Base-by-base conservation (phyloP, 2,113 vertebrate genomes). In the Campylomormyrus tamandua region DNA sequence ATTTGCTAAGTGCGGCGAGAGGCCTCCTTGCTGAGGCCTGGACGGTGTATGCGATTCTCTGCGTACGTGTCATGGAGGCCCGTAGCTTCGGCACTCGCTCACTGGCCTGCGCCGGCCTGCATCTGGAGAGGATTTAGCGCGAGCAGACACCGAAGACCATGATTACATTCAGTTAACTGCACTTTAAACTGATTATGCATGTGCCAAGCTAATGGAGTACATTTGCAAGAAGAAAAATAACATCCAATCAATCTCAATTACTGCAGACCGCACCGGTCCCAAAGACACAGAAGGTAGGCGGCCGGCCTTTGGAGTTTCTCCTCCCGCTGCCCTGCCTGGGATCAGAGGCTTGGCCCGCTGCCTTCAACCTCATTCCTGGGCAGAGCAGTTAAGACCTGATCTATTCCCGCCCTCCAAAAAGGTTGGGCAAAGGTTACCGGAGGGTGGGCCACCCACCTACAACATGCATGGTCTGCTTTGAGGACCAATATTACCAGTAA, bases 91-190 rank as follows among this genome's bases (percentile, higher is more conserved):
- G 42, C 96, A 96, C 95, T 94, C 95, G 93, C 94, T 91, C 83
- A 94, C 94, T 95, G 93, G 70, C 70, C 88, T 48, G 39, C 50
- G 11, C 35, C 93, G 87, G 93, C 11, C 95, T 95, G 97, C 97
- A 98, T 98, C 97, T 98, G 97, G 97, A 97, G 97, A 96, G 96
- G 97, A 98, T 98, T 98, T 98, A 98, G 97, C 31, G 96, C 96
- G 93, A 97, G 97, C 98, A 98, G 97, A 98, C 98, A 99, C 97
- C 96, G 93, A 96, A 96, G 96, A 97, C 97, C 96, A 96, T 95
- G 96, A 97, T 97, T 97, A 96, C 96, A 97, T 95, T 96, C 96
- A 96, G 96, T 97, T 97, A 96, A 96, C 96, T 97, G 96, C 96
- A 96, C 95, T 96, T 96, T 97, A 97, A 97, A 97, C 97, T 97